Conservation (phyloP, 2,888 invertebrate genomes). For the Druceiella hillmani region DNA sequence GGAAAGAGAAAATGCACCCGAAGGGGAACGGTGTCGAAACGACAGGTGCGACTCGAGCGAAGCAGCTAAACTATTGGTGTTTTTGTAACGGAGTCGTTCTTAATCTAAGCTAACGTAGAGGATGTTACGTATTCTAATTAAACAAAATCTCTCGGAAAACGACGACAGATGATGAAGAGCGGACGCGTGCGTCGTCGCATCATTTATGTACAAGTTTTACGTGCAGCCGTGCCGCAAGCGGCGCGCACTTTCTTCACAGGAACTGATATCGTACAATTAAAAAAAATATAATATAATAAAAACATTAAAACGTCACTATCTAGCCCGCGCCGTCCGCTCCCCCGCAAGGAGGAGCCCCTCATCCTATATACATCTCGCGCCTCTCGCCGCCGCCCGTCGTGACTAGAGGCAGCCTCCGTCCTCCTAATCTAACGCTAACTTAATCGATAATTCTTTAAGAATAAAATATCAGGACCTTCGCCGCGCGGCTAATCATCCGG, state of each 20-base stretch:
- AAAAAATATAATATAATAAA: constrained; percentile 51
- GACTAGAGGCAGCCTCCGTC: constrained; percentile 26
- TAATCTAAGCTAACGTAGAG: constrained; percentile 53
- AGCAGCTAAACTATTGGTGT: constrained; percentile 56
- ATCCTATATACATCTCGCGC: constrained; percentile 28
- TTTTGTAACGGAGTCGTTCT: constrained; percentile 47
- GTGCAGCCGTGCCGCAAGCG: constrained; percentile 34
- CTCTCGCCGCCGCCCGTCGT: constrained; percentile 27
- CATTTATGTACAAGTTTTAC: constrained; percentile 45
- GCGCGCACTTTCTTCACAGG: constrained; percentile 47
- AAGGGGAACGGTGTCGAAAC: constrained; percentile 31
- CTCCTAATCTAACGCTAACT: constrained; percentile 29
- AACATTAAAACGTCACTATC: constrained; percentile 54
- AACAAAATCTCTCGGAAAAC: no score
- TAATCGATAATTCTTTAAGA: constrained; percentile 32
- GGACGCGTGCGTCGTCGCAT: constrained; percentile 31
- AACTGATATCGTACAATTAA: constrained; percentile 54
- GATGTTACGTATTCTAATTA: no score
- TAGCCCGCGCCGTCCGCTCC: constrained; percentile 23
- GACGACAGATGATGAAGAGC: no score
- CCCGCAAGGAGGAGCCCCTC: constrained; percentile 27
- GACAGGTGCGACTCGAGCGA: constrained; percentile 28
- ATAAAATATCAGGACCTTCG: constrained; percentile 38
- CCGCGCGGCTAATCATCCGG: no score
- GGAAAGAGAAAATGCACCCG: constrained; percentile 12